Base-by-base conservation (phyloP, 2,888 invertebrate species). In the Callyntrura guangdongensis region DNA sequence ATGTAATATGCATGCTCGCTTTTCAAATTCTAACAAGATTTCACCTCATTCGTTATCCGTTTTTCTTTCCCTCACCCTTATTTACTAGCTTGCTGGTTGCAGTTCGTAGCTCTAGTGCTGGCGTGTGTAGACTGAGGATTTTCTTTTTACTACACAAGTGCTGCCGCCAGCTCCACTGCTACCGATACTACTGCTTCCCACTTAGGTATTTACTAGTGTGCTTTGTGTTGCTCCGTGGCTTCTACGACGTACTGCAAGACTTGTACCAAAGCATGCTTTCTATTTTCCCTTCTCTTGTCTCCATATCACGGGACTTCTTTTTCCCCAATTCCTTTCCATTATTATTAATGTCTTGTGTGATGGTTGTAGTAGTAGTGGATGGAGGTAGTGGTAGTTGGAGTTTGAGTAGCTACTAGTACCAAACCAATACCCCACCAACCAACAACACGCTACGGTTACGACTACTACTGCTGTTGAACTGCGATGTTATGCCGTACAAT, bases 11-110 rank as follows among this genome's bases (percentile, higher is more conserved):
- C 81, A 87, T 81, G 81, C 47, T 12, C 56, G 81, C 81, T 87
- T 87, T n/a, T n/a, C n/a, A n/a, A n/a, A n/a, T n/a, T 87, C 81
- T 87, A 87, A 72, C 72, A 72, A 81, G 81, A 87, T 81, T 87
- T 87, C 87, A 74, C 88, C 72, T 72, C 82, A 82, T 81, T 86
- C 85, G 17, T 67, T 87, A 27, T 56, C 12, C 83, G 14, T 47
- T 64, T 17, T 27, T 22, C n/a, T n/a, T 47, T 49, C 86, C 47
- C 61, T 77, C 45, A 25, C 47, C 45, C 69, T 69, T 53, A 49
- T 22, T 20, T n/a, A 20, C 67, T 67, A 9, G 8, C 20, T 47
- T 14, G 3, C 47, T 47, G 8, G 9, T n/a, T n/a, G n/a, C n/a
- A n/a, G n/a, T n/a, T n/a, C n/a, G n/a, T n/a, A n/a, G n/a, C n/a